Evolutionary conservation across 2,113 vertebrate genomes (phyloP).

Genomic region (Bubalus kerabau): DNA sequence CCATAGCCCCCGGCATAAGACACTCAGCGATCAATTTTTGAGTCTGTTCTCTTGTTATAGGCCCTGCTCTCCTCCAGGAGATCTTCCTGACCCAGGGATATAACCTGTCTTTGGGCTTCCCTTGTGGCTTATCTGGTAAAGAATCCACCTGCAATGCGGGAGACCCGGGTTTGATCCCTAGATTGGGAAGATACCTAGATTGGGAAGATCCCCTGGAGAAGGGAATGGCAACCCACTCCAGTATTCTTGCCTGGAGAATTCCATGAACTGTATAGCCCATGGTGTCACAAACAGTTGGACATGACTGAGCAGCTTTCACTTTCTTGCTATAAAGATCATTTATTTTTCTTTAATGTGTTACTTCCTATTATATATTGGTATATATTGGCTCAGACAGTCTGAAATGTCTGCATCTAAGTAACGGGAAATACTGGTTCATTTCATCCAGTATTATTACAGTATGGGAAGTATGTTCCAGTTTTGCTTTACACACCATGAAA

Average conservation of each 20-base stretch:
- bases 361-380: not conserved
- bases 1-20: not conserved
- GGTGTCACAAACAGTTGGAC: not conserved
- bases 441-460: not conserved
- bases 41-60: not conserved
- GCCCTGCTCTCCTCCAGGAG: not conserved
- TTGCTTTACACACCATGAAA: not conserved
- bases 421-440: not conserved
- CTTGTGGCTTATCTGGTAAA: not conserved
- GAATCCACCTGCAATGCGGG: not conserved
- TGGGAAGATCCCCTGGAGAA: not conserved
- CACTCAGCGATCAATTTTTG: not conserved
- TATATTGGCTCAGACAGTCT: not conserved
- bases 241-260: not conserved
- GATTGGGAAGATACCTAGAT: not conserved
- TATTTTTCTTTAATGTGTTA: not conserved
- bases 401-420: not conserved
- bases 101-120: not conserved
- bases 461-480: not conserved
- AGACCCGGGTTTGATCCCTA: not conserved
- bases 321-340: not conserved
- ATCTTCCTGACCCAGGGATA: not conserved
- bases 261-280: not conserved
- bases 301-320: not conserved
- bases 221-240: not conserved